Evolutionary conservation across 2,797 vertebrate species (phyloP), one percentile per base, ranked within the genome.

Genomic region (Hipposideros larvatus): DNA sequence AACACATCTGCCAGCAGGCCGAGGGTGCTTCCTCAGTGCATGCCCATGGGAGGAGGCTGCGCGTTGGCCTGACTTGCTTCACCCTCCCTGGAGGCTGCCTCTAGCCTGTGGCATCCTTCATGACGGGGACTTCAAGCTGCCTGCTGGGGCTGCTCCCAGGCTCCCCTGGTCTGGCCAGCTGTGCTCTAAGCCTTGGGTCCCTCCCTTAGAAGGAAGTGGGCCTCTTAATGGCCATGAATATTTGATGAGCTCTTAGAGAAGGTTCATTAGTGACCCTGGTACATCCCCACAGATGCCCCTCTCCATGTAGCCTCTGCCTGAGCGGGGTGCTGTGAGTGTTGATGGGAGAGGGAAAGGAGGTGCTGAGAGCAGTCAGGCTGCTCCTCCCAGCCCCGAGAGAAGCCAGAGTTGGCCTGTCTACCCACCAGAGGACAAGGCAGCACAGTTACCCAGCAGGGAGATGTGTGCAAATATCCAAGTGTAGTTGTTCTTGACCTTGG

Each of bases 191-290:
- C 48, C 28, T 8, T 34, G 80, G 34, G 74, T 75, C 79, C 14
- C 83, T 98, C 59, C 89, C 96, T 86, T 34, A 68, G 77, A 98
- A 53, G 83, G 85, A 98, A 97, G 87, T 26, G 79, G 96, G 90
- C 57, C 96, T 86, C 94, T 96, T 95, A 97, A 53, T 61, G 80
- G 86, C 93, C 97, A 97, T 98, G 97, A 98, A 98, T 98, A 98
- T 98, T 97, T 73, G 57, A 94, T 96, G 65, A 95, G 97, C 88
- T 97, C 48, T 97, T 85, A 97, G 94, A 37, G 82, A 68, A 87
- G 51, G 55, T 87, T 90, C 89, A 97, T 97, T 98, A 97, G 89
- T 97, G 97, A 98, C 95, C 97, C 70, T 86, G 93, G 73, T 70
- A 31, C n/a, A 84, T 96, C 48, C 55, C 94, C 43, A 18, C 2